These are phyloP conservation scores for Stomatorhinus walkeri DNA, from an alignment of 2,797 vertebrate species.

Conservation along the genomic window DNA sequence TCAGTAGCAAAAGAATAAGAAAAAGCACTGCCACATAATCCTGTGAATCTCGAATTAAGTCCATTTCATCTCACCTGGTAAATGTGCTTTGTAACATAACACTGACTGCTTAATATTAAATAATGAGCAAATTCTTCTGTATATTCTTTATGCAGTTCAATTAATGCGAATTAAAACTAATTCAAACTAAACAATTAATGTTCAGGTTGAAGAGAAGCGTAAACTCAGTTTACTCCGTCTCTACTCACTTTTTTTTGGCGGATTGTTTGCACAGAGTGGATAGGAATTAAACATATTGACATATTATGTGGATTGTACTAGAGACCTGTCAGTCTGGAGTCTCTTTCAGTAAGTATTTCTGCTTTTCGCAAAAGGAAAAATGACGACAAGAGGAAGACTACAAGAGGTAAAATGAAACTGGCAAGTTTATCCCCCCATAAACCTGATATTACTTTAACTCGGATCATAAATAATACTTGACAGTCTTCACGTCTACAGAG, in stretches of 20 bases:
- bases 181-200: neutral
- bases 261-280: neutral
- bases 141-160: neutral
- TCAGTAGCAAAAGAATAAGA: neutral
- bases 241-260: neutral
- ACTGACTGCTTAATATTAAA: neutral
- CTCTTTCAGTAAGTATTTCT: constrained; percentile 5
- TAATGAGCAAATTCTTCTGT: neutral
- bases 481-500: constrained; percentile 62
- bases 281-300: neutral
- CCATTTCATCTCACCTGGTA: neutral
- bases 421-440: constrained; percentile 47
- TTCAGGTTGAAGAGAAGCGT: neutral
- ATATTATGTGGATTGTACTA: neutral
- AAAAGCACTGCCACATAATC: neutral
- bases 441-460: constrained; percentile 67
- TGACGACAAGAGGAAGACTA: neutral
- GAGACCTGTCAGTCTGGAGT: neutral
- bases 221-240: neutral
- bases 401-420: constrained; percentile 5
- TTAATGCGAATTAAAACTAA: neutral
- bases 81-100: neutral
- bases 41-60: neutral
- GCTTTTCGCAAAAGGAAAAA: neutral
- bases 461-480: constrained; percentile 59